Evolutionary conservation across 1,140 invertebrate genomes (phyloP).

Genomic region (Conopomorpha cramerella): DNA sequence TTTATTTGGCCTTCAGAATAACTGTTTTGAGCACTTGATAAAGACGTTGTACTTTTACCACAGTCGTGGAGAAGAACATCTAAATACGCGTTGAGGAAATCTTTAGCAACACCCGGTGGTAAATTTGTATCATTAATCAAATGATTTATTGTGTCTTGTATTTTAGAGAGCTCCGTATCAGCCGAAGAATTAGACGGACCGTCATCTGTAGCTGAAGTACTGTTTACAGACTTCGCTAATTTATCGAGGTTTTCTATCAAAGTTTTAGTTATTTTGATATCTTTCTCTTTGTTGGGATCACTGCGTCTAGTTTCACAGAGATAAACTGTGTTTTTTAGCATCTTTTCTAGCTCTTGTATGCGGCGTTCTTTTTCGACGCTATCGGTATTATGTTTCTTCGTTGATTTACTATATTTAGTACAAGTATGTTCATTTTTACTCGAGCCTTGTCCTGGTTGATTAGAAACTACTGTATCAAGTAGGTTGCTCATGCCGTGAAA

Average conservation of each 20-base stretch:
- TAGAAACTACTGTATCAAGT: no score
- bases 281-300: no score
- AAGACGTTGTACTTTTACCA: conserved; percentile 12
- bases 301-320: conserved; percentile 22
- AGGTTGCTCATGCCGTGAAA: conserved; percentile 11
- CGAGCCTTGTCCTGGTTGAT: no score
- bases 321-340: conserved; percentile 41
- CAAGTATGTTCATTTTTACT: no score
- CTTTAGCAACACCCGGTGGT: conserved; percentile 26
- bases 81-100: conserved; percentile 33
- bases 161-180: conserved; percentile 22
- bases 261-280: conserved; percentile 23
- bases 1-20: conserved; percentile 7
- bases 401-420: no score
- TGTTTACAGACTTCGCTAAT: conserved; percentile 7
- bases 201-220: no score
- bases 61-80: conserved; percentile 18
- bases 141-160: conserved; percentile 31
- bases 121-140: conserved; percentile 27
- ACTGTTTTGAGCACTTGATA: conserved; percentile 12
- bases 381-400: no score
- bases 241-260: conserved; percentile 7
- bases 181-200: conserved; percentile 30
- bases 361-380: conserved; percentile 27
- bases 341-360: conserved; percentile 34